These are phyloP conservation scores for Centropus unirufus DNA, from an alignment of 2,113 vertebrate species.

Conservation along the genomic window DNA sequence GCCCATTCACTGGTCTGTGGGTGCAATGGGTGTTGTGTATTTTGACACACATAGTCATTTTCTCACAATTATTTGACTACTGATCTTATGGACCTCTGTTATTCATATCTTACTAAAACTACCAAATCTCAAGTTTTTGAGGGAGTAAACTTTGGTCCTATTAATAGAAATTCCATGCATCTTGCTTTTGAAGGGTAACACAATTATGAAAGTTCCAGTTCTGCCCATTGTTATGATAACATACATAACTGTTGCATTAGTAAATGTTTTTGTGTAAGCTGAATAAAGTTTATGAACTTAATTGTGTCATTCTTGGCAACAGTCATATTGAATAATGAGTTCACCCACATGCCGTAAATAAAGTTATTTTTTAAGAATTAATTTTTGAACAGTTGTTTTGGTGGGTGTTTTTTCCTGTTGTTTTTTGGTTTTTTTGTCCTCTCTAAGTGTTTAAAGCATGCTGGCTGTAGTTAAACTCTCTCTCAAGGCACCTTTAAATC, in stretches of 20 bases:
- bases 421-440: not conserved
- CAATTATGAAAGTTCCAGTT: not conserved
- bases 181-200: not conserved
- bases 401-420: not conserved
- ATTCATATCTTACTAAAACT: not conserved
- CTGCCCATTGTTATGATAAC: rapidly evolving
- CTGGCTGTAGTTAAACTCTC: not conserved
- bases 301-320: conserved; percentile 14
- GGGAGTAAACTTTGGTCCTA: not conserved
- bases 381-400: not conserved
- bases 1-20: not conserved
- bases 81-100: not conserved
- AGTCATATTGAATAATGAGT: not conserved
- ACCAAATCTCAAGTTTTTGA: not conserved
- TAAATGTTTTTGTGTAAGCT: not conserved
- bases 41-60: not conserved
- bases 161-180: not conserved
- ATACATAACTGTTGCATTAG: not conserved
- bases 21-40: not conserved
- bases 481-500: not conserved
- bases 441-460: not conserved
- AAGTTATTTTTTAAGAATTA: not conserved
- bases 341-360: not conserved
- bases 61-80: not conserved
- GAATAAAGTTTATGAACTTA: not conserved